These are phyloP conservation scores for Xylota segnis DNA, from an alignment of 2,888 invertebrate genomes.

Conservation along the genomic window DNA sequence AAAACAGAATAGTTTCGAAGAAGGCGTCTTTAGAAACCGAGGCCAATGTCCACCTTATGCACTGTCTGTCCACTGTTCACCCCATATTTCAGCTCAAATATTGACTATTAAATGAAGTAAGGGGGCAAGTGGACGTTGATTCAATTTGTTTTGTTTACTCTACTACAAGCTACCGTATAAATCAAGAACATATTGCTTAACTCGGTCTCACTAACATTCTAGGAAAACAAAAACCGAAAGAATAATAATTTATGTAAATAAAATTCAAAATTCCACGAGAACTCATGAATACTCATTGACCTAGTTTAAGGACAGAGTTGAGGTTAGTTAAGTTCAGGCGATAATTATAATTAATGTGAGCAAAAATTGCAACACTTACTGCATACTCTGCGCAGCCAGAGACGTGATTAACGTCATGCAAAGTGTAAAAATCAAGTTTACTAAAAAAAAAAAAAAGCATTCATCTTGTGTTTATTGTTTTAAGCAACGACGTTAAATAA, in stretches of 20 bases:
- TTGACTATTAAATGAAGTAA: conserved; percentile 1
- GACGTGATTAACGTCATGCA: conserved; percentile 20
- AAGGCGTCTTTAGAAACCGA: too few species aligned
- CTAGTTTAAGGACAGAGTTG: conserved; percentile 12
- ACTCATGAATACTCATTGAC: conserved; percentile 1
- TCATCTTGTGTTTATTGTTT: background rate
- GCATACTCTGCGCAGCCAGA: too few species aligned
- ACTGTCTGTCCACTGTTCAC: background rate
- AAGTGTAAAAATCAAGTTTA: background rate
- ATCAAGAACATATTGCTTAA: background rate
- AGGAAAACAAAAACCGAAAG: background rate
- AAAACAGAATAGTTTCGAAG: too few species aligned
- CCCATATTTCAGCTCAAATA: background rate
- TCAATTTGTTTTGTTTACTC: conserved; percentile 5
- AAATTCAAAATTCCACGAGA: background rate
- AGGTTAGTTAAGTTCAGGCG: background rate
- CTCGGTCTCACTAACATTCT: background rate
- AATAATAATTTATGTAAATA: conserved; percentile 9
- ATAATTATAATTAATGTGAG: background rate
- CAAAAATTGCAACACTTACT: background rate
- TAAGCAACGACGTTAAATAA: background rate
- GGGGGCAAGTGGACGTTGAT: background rate
- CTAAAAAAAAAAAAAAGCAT: background rate
- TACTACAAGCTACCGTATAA: background rate
- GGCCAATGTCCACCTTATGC: too few species aligned